Evolutionary conservation across 2,888 invertebrate genomes (phyloP), one percentile per base, ranked within the genome.

Genomic region (Polyploca ridens): DNA sequence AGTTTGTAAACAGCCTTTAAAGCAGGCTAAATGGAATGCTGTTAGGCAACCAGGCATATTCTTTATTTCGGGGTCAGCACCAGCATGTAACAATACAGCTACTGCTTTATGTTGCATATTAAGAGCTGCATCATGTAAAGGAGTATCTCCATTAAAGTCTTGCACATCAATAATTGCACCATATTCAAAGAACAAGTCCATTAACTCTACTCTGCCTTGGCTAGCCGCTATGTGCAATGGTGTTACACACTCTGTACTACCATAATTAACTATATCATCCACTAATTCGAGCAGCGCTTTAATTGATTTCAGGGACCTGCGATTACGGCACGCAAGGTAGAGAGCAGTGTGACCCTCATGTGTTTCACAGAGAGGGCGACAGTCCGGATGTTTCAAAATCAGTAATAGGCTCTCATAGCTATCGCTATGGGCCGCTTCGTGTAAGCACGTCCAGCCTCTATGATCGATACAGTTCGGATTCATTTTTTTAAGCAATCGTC

Each of bases 371-470:
- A 90, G 70, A 6, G 86, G 86, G 67, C 91, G 78, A 64, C 89
- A 90, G 59, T 80, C 79, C 11, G 83, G 82, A 63, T 90, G 85
- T 57, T 88, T 83, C 70, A 94, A 71, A 67, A 94, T 91, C 5
- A 90, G 68, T 64, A 80, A 61, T 41, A 94, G 69, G 62, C 91
- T 83, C 66, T 93, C 87, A 62, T 88, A 90, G 66, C 89, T 90
- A 69, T 94, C 91, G 57, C 79, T 83, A 13, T 87, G 88, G 1
- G 94, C 94, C 1, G 94, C 94, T 83, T 94, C 94, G 63, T 95
- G 94, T 1, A 95, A 82, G 64, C 94, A 91, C 0, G 94, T 94
- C 94, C 94, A 95, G 7, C 94, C 94, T 76, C 94, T 86, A 67
- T 94, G 94, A 72, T 95, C 94, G 8, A 90, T 86, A 66, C 88